These are phyloP conservation scores for Yponomeuta malinellus DNA, from an alignment of 2,888 invertebrate genomes.

Conservation along the genomic window DNA sequence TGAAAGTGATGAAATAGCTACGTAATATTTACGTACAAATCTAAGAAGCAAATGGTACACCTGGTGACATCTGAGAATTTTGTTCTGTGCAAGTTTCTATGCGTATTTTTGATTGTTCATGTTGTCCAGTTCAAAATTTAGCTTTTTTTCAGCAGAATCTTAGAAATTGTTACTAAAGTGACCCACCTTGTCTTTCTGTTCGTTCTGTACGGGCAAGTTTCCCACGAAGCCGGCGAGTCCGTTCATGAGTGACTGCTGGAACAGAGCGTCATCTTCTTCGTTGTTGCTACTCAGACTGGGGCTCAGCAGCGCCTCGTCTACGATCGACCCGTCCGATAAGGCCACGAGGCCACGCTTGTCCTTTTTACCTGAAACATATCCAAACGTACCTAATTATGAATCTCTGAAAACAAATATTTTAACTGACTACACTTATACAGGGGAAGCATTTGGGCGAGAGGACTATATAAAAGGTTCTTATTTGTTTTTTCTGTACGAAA, in stretches of 20 bases:
- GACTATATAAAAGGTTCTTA: not conserved
- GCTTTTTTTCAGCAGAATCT: not conserved
- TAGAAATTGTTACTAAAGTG: slow-evolving; percentile 10
- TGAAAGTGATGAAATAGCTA: too few species aligned
- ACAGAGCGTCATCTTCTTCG: slow-evolving; percentile 51
- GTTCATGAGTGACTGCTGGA: slow-evolving; percentile 73
- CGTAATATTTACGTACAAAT: too few species aligned
- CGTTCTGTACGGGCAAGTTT: slow-evolving; percentile 75
- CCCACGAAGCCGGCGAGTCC: slow-evolving; percentile 84
- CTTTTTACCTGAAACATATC: slow-evolving; percentile 56
- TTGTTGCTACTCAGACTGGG: slow-evolving; percentile 44
- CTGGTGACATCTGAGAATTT: too few species aligned
- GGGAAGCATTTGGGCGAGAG: not conserved
- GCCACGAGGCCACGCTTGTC: slow-evolving; percentile 80
- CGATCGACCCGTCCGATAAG: slow-evolving; percentile 80
- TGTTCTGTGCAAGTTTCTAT: too few species aligned
- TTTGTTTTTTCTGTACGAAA: too few species aligned
- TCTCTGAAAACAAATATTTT: too few species aligned
- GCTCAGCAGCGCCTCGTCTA: slow-evolving; percentile 77
- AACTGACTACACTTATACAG: not conserved
- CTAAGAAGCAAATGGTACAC: too few species aligned
- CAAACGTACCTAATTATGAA: too few species aligned
- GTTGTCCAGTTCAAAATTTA: too few species aligned
- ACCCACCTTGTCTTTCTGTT: slow-evolving; percentile 78
- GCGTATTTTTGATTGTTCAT: too few species aligned